Percentiles rank a stretch among this genome's conserved stretches.
These are phyloP conservation scores for Corella eumyota DNA, from an alignment of 23 tunicate species.

Conservation along the genomic window DNA sequence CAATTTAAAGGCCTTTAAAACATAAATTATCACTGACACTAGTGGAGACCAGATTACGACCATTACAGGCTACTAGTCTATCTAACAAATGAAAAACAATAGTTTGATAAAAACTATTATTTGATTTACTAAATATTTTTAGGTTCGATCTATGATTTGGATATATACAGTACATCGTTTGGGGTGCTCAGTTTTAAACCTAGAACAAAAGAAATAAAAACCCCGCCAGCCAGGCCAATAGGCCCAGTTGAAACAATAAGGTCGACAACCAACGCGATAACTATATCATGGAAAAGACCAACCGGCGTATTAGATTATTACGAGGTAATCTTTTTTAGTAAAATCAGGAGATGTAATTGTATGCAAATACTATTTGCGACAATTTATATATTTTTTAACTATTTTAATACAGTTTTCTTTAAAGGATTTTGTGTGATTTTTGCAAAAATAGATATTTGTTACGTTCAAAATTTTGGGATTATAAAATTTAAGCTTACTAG, in stretches of 20 bases:
- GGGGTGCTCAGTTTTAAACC: constrained; percentile 58
- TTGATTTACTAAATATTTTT: too few relatives aligned
- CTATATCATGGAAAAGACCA: constrained; percentile 46
- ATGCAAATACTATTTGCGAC: too few relatives aligned
- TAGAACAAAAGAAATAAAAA: constrained; percentile 14
- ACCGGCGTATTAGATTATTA: constrained; percentile 43
- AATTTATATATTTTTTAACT: background rate
- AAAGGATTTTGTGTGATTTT: too few relatives aligned
- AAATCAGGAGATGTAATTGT: background rate
- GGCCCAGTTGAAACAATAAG: constrained; percentile 21
- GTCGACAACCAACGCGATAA: constrained; percentile 22
- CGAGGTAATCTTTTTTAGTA: constrained; percentile 36
- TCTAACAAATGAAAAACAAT: too few relatives aligned
- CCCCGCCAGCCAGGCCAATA: constrained; percentile 53
- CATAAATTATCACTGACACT: too few relatives aligned
- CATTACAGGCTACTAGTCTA: too few relatives aligned
- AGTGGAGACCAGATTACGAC: too few relatives aligned
- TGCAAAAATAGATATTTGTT: too few relatives aligned
- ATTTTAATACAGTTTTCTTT: background rate
- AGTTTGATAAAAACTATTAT: too few relatives aligned
- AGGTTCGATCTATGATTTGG: constrained; percentile 53
- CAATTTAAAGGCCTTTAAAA: too few relatives aligned
- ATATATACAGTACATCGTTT: constrained; percentile 45
- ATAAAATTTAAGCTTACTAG: too few relatives aligned
- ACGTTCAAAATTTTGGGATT: too few relatives aligned